Base-by-base conservation (phyloP, 2,113 vertebrate species). In the Fregetta grallaria region DNA sequence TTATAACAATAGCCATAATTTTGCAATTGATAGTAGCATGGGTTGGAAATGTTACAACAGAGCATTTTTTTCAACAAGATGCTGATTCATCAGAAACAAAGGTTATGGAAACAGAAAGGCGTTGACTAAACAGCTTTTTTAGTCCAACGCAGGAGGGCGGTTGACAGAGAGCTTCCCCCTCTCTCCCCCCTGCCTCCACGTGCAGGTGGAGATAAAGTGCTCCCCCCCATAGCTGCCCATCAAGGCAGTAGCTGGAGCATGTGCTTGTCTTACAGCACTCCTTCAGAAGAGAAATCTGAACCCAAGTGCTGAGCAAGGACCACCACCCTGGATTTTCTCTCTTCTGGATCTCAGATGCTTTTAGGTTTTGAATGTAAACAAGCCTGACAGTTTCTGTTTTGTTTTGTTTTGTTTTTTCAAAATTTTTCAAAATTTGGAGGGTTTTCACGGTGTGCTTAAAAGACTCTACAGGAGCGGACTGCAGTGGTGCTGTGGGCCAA, bases 61-160 rank as follows among this genome's bases (percentile, higher is more conserved):
- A 82, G 32, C 14, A 1, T 21, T 7, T 70, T 5, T n/a, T 59
- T 29, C 8, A 30, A 27, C 11, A 70, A 21, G 34, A 25, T 77
- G 93, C 63, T 90, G 74, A 94, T 62, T 97, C 88, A 94, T 73
- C 45, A 90, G 71, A 92, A 94, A 36, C 21, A 83, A 88, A 86
- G 23, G 38, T 76, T 17, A 8, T 16, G 38, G 52, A 53, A 92
- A 91, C 23, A 87, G 68, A 95, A 85, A 18, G 23, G 6, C 0
- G 0, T 47, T 90, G 85, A 58, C 45, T 93, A 59, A 93, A 74
- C 14, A n/a, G n/a, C 3, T 87, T 81, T 50, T 89, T 66, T 26
- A 40, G 25, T 38, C 30, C 59, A 45, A 1, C 0, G 0, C 26
- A 50, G 42, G 12, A 76, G 15, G 49, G 34, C 1, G 0, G 8